Base-by-base conservation (phyloP, 2,113 vertebrate species). In the Odobenus rosmarus region DNA sequence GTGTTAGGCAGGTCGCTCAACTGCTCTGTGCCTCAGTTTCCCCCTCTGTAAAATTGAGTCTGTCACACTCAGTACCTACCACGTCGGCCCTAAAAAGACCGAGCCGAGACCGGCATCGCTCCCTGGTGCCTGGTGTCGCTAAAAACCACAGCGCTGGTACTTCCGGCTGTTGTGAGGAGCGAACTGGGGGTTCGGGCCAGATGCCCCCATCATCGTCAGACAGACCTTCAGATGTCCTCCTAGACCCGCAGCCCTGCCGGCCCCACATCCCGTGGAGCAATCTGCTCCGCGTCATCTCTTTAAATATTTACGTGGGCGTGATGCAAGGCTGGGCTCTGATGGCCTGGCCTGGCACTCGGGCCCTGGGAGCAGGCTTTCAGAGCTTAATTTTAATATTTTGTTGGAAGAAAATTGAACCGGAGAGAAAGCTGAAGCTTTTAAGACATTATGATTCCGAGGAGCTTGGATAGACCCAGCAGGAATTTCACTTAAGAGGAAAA, bases 371-470 rank as follows among this genome's bases (percentile, higher is more conserved):
- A 26, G 76, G 55, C 85, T 97, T 83, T 79, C 84, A 96, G 72
- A 86, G 91, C 62, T 81, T 93, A 57, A 77, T 95, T 95, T 83
- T 76, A 42, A 39, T 95, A 80, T 95, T 94, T 81, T 57, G 74
- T 64, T 74, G 39, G 86, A 69, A 86, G 83, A 83, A 97, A 96
- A 95, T 55, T 42, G 93, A 94, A 95, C 67, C 84, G 10, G 90
- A 90, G 96, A 96, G 97, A 85, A 86, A 93, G 88, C 74, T 13
- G 62, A 82, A 39, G 94, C 93, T 97, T 98, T 97, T 80, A 97
- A 97, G 95, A 69, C 93, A 89, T 92, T 90, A 90, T 42, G 59
- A 46, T 8, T 64, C 2, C 0, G 5, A 1, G 3, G 28, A 36
- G 62, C 72, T 55, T 3, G 36, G 61, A 49, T 2, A 24, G 64